These are phyloP conservation scores for Electrophaes corylata DNA, from an alignment of 2,888 invertebrate species.

Conservation along the genomic window DNA sequence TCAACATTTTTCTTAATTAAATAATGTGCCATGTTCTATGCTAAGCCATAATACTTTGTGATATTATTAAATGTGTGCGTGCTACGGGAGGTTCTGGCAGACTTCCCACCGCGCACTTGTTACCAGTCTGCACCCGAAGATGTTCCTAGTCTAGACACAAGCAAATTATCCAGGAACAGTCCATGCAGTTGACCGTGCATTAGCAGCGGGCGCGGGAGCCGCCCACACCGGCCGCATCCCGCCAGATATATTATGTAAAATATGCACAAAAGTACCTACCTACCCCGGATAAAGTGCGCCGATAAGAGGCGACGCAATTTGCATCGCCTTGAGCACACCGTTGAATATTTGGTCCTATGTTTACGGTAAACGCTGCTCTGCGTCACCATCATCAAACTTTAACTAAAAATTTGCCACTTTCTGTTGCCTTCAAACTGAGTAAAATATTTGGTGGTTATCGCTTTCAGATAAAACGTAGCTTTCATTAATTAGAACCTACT, in stretches of 20 bases:
- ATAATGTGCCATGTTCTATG: too few species aligned
- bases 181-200: conserved; percentile 60
- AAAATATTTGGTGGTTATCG: neutral
- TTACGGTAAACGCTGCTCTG: conserved; percentile 65
- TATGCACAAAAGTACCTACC: conserved; percentile 72
- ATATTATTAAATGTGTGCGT: neutral
- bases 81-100: conserved; percentile 9
- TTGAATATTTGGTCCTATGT: conserved; percentile 68
- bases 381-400: conserved; percentile 24
- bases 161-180: conserved; percentile 38
- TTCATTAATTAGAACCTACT: too few species aligned
- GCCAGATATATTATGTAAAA: conserved; percentile 80
- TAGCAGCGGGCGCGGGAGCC: conserved; percentile 68
- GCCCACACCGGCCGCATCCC: conserved; percentile 72
- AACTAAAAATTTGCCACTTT: conserved; percentile 12
- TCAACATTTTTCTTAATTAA: too few species aligned
- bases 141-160: conserved; percentile 29
- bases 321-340: conserved; percentile 71
- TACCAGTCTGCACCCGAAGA: conserved; percentile 18
- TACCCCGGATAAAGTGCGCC: conserved; percentile 75
- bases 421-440: neutral
- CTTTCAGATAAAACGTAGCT: too few species aligned
- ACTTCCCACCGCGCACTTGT: conserved; percentile 18
- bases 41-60: too few species aligned
- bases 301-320: conserved; percentile 80